Conservation (phyloP, 2,888 invertebrate species). For the Sinodicranocentrus sp. region DNA sequence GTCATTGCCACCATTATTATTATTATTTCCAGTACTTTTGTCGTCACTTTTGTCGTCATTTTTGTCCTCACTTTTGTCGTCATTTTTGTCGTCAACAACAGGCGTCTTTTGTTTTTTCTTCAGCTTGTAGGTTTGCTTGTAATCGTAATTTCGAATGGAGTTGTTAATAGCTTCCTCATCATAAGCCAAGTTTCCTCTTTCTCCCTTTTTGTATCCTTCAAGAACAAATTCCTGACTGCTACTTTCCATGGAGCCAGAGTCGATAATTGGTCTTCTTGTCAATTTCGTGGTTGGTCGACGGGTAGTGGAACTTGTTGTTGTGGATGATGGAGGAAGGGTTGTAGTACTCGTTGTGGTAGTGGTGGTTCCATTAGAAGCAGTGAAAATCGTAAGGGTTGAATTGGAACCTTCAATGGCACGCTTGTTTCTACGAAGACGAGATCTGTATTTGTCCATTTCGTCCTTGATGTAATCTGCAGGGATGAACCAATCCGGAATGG, state of each 20-base stretch:
- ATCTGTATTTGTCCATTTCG: constrained; percentile 44
- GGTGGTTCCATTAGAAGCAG: background rate
- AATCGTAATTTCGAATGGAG: constrained; percentile 33
- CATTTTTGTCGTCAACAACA: background rate
- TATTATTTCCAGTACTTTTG: no score
- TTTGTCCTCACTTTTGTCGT: background rate
- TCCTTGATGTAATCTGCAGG: constrained; percentile 51
- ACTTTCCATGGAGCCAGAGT: constrained; percentile 9
- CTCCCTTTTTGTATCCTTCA: constrained; percentile 23
- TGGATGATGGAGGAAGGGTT: background rate
- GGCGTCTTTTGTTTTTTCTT: constrained; percentile 17
- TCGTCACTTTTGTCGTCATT: background rate
- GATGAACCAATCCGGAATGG: constrained; percentile 65
- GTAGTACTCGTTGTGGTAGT: background rate
- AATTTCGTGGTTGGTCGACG: background rate
- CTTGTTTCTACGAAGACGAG: background rate
- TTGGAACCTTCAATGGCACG: constrained; percentile 23
- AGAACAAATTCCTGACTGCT: constrained; percentile 19
- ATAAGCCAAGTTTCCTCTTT: background rate
- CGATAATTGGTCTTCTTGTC: background rate
- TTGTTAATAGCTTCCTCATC: constrained; percentile 52
- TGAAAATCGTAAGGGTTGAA: background rate
- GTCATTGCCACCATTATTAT: background rate
- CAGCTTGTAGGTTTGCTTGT: constrained; percentile 21
- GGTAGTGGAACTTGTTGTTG: background rate